Base-by-base conservation (phyloP, 2,113 vertebrate species). In the Brevimyrus niger region DNA sequence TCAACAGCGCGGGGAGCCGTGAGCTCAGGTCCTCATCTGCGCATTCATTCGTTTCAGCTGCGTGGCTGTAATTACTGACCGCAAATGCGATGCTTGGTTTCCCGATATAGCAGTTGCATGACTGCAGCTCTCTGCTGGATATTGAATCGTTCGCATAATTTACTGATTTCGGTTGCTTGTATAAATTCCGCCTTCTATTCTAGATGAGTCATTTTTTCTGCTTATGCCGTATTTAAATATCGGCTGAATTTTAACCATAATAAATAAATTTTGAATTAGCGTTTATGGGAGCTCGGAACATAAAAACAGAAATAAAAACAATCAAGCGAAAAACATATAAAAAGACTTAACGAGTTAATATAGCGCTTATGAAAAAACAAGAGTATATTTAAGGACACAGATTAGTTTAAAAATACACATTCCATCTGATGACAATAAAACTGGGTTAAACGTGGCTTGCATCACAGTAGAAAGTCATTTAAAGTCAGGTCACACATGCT, bases 61-160 rank as follows among this genome's bases (percentile, higher is more conserved):
- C 92, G 89, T 87, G 91, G 88, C 88, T 73, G 90, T 93, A 93
- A 93, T 92, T 93, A 91, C 91, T 90, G 90, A 92, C 92, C 91
- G 27, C 55, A 86, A 88, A 91, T 88, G 91, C 91, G 92, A 91
- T 92, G 90, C 93, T 91, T 91, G 87, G 92, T 90, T 88, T 91
- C 90, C 91, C 76, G 51, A 91, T 93, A 89, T 89, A 92, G 90
- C 88, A 90, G 87, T 89, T 88, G 88, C 88, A 86, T 48, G 27
- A 47, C 76, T 82, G 21, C 51, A 31, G 53, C 15, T 84, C 35
- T 38, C 42, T 27, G 27, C 48, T 35, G 50, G 7, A 35, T 65
- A 42, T 87, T 53, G 42, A 87, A 38, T 38, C 11, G 48, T 53
- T n/a, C 65, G 8, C 87, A 76, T 48, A 76, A 50, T 73, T 19